Base-by-base conservation (phyloP, 2,888 invertebrate genomes). In the Pachycephus smyrnensis region DNA sequence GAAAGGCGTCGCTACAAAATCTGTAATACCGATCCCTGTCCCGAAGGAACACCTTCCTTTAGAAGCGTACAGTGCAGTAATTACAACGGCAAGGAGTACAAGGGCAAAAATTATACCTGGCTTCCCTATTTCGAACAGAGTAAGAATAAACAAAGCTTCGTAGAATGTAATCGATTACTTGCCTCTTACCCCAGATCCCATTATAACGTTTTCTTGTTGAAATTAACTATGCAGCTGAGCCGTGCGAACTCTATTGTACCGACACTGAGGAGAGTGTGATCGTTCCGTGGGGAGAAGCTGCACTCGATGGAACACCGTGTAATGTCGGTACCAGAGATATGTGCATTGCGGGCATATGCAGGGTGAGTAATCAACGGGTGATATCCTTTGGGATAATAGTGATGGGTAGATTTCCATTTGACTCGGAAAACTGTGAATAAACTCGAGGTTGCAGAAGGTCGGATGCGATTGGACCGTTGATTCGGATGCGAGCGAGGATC, bases 51-150 rank as follows among this genome's bases (percentile, higher is more conserved):
- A 3, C 89, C 92, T 1, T 89, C 91, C 37, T 94, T 92, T 86
- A 87, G 93, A 69, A 92, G 92, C 33, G 80, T 90, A 1, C 94
- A 94, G 81, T 94, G 94, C 85, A 87, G 90, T 11, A 90, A 91
- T 77, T 92, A 91, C 83, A 91, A 94, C 85, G 89, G 86, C 12
- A 91, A 91, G 82, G 94, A 94, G 0, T 94, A 95, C 88, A 94
- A 95, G 85, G 96, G 95, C 75, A 94, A 94, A 87, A 94, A 93
- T 80, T 95, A 95, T 87, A 93, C 93, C 35, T 96, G 96, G 96
- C 91, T 94, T 84, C 95, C 96, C 1, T 95, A 95, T 90, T 95
- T 95, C 84, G 95, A 95, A 88, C 95, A 95, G 93, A 94, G 95
- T 95, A 89, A 91, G 91, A 82, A 69, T 33, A 71, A 31, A 11